These are phyloP conservation scores for Otolemur garnettii DNA, from an alignment of 2,113 vertebrate genomes.

Conservation along the genomic window DNA sequence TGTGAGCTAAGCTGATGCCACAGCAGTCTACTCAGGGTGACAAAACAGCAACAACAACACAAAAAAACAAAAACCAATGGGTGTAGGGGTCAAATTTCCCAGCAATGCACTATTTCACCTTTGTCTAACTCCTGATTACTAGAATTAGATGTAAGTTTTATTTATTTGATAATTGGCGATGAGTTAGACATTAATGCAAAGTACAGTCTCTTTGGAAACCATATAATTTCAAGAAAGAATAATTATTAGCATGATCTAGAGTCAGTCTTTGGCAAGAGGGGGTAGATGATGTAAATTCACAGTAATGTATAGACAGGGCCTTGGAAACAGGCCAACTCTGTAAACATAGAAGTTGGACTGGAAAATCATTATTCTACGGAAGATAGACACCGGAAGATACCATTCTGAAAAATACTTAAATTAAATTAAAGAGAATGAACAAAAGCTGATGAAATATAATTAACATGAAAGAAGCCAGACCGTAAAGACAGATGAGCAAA, in stretches of 20 bases:
- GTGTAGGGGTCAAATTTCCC: background rate
- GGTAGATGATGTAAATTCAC: background rate
- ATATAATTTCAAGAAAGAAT: constrained; percentile 12
- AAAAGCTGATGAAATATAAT: constrained; percentile 14
- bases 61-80: background rate
- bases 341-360: background rate
- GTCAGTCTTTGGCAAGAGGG: background rate
- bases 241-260: background rate
- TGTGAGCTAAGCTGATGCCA: too few relatives aligned
- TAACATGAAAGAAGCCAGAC: background rate
- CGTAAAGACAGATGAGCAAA: background rate
- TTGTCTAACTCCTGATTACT: background rate
- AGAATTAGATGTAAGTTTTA: background rate
- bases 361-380: background rate
- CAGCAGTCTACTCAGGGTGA: too few relatives aligned
- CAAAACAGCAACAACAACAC: too few relatives aligned
- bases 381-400: background rate
- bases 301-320: background rate
- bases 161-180: background rate
- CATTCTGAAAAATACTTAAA: constrained; percentile 43
- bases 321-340: background rate
- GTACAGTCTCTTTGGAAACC: background rate
- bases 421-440: constrained; percentile 37
- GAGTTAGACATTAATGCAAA: background rate
- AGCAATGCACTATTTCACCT: background rate